Evolutionary conservation across 1,140 invertebrate genomes (phyloP).

Genomic region (Dinoponera quadriceps): DNA sequence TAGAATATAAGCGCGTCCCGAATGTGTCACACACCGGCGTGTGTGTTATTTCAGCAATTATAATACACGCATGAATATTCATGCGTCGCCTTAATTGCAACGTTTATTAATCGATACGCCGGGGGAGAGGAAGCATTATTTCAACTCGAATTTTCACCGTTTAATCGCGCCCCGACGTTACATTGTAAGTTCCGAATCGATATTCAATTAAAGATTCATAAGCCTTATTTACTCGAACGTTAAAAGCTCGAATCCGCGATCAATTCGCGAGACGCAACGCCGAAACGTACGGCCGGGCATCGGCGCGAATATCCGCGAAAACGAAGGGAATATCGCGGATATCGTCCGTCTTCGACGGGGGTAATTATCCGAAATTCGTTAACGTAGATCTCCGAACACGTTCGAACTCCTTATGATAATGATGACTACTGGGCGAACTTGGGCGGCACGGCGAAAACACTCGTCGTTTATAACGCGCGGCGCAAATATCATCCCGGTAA

Average conservation of each 20-base stretch:
- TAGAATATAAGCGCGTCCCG: constrained; percentile 41
- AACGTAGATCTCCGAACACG: background rate
- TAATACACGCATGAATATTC: constrained; percentile 56
- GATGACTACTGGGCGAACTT: constrained; percentile 26
- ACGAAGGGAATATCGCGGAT: background rate
- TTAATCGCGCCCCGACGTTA: constrained; percentile 27
- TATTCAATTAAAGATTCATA: constrained; percentile 59
- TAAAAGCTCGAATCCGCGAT: constrained; percentile 46
- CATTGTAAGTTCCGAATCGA: constrained; percentile 43
- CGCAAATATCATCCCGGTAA: constrained; percentile 55
- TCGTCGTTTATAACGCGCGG: constrained; percentile 49
- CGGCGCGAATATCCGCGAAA: constrained; percentile 17
- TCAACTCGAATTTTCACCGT: constrained; percentile 53
- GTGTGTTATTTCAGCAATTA: constrained; percentile 53
- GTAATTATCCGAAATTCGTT: constrained; percentile 45
- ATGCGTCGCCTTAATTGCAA: constrained; percentile 52
- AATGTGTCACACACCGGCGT: constrained; percentile 49
- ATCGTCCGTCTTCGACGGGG: background rate
- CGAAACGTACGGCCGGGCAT: background rate
- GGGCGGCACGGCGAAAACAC: constrained; percentile 24
- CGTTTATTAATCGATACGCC: constrained; percentile 59
- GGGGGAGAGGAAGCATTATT: constrained; percentile 35
- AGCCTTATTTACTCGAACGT: constrained; percentile 50
- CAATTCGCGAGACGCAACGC: constrained; percentile 12
- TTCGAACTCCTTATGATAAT: constrained; percentile 7